These are phyloP conservation scores for Drepana falcataria DNA, from an alignment of 2,888 invertebrate genomes.

Conservation along the genomic window DNA sequence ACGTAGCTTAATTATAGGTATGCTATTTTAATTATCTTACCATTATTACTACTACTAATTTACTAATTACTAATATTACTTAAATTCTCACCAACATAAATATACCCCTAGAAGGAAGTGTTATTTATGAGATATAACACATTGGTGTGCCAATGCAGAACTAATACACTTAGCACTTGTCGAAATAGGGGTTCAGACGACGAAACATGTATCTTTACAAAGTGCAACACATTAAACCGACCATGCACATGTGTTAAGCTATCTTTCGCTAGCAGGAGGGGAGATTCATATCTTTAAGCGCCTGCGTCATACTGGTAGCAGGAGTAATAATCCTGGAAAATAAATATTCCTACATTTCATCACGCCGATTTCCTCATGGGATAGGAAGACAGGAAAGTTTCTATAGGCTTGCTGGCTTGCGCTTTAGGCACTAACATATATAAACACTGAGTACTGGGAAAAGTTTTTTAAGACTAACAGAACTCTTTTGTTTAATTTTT, in stretches of 20 bases:
- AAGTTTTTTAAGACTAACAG: no score
- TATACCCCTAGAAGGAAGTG: constrained; percentile 23
- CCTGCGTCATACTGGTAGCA: background rate
- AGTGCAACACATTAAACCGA: constrained; percentile 27
- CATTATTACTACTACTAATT: no score
- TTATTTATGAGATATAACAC: constrained; percentile 42
- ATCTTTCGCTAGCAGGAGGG: background rate
- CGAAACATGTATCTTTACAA: constrained; percentile 22
- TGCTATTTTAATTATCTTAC: no score
- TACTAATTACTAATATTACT: no score
- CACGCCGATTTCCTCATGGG: no score
- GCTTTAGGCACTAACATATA: no score
- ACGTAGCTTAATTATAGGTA: no score
- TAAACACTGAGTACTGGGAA: no score
- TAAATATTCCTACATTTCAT: no score
- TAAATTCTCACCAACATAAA: constrained; percentile 17
- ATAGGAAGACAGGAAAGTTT: no score
- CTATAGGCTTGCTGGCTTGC: no score
- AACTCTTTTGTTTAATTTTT: no score
- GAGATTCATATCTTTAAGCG: background rate
- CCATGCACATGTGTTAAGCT: background rate
- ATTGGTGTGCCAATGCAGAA: constrained; percentile 40
- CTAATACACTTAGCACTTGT: constrained; percentile 59
- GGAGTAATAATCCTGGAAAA: background rate
- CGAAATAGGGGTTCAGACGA: constrained; percentile 27